These are phyloP conservation scores for Ciconia maguari DNA, from an alignment of 2,113 vertebrate species.

Conservation along the genomic window DNA sequence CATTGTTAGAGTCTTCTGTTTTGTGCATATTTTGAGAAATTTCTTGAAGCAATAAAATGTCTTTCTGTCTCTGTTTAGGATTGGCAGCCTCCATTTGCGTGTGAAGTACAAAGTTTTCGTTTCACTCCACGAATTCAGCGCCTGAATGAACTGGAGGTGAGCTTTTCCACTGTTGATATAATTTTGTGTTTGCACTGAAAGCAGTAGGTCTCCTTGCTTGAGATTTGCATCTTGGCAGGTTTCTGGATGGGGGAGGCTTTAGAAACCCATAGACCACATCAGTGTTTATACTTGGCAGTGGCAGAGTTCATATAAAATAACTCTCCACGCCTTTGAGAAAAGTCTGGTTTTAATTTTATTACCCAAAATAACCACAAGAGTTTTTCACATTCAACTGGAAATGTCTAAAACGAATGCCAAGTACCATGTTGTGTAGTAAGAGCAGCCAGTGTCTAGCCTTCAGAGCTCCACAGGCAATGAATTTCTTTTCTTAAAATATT, in stretches of 20 bases:
- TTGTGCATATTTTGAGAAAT: not conserved
- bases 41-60: not conserved
- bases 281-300: not conserved
- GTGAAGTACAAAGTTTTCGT: slow-evolving; percentile 94
- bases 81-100: slow-evolving; percentile 98
- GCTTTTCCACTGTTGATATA: not conserved
- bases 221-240: slow-evolving; percentile 3
- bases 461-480: not conserved
- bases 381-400: slow-evolving; percentile 31
- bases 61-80: slow-evolving; percentile 78
- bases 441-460: slow-evolving; percentile 18
- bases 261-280: not conserved
- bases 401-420: slow-evolving; percentile 18
- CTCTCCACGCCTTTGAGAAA: not conserved
- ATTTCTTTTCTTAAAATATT: not conserved
- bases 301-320: slow-evolving; percentile 4
- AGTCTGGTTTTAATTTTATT: slow-evolving; percentile 38
- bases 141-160: slow-evolving; percentile 96
- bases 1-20: not conserved
- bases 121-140: slow-evolving; percentile 95
- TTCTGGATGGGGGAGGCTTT: not conserved
- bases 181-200: not conserved
- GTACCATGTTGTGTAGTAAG: slow-evolving; percentile 15
- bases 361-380: slow-evolving; percentile 7
- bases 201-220: not conserved